Conservation (phyloP, 1,140 invertebrate species). For the Drosophila asahinai region DNA sequence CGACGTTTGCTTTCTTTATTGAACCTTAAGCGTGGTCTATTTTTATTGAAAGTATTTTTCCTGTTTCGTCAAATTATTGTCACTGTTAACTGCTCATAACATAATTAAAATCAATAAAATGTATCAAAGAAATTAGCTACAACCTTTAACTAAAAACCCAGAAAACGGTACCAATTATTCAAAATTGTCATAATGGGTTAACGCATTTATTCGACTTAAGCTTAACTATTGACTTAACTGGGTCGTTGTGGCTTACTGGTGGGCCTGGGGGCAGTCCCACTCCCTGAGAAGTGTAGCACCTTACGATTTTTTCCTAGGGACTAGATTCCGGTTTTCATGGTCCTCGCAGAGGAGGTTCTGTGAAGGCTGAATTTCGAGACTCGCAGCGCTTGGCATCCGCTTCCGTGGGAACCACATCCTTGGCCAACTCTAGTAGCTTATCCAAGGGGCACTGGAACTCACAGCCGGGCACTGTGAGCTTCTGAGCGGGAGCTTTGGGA, state of each 20-base stretch:
- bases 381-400: slow-evolving; percentile 87
- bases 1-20: too few species aligned
- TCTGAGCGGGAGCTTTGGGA: slow-evolving; percentile 85
- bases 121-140: too few species aligned
- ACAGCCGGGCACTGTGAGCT: slow-evolving; percentile 88
- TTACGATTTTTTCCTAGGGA: slow-evolving; percentile 30
- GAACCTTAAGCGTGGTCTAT: too few species aligned
- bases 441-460: slow-evolving; percentile 87
- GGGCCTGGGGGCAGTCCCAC: slow-evolving; percentile 17
- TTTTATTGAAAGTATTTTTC: too few species aligned
- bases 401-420: slow-evolving; percentile 86
- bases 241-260: slow-evolving; percentile 13
- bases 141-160: too few species aligned
- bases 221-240: slow-evolving; percentile 38
- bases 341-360: slow-evolving; percentile 85
- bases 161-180: background rate
- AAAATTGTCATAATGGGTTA: background rate
- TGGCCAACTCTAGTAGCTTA: slow-evolving; percentile 86
- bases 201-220: slow-evolving; percentile 37
- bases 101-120: too few species aligned
- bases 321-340: slow-evolving; percentile 77
- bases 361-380: slow-evolving; percentile 86
- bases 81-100: too few species aligned
- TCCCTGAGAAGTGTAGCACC: slow-evolving; percentile 75
- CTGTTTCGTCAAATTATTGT: too few species aligned